Evolutionary conservation across 2,797 vertebrate genomes (phyloP).

Genomic region (Diplodus puntazzo): DNA sequence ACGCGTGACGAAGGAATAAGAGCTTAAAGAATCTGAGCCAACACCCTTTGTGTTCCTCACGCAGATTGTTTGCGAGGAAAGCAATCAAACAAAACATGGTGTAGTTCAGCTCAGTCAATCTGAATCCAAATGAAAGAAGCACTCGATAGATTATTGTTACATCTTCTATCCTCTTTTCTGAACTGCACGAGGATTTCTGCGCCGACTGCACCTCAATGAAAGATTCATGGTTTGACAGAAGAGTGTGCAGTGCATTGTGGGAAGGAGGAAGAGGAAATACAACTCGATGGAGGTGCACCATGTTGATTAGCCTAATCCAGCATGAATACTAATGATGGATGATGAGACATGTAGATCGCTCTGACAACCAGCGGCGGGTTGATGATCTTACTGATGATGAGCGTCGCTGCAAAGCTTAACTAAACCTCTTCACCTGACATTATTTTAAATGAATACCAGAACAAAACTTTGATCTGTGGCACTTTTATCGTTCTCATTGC

Average conservation of each 20-base stretch:
- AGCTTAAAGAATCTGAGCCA: too few relatives aligned
- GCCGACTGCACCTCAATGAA: constrained; percentile 7
- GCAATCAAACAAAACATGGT: too few relatives aligned
- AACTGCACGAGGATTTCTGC: constrained; percentile 10
- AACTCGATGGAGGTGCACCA: constrained; percentile 8
- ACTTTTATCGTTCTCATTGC: background rate
- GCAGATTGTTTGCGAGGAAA: too few relatives aligned
- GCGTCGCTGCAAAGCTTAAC: too few relatives aligned
- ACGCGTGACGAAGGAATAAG: too few relatives aligned
- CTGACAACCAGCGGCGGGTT: too few relatives aligned
- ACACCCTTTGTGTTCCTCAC: too few relatives aligned
- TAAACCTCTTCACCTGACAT: too few relatives aligned
- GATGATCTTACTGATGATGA: too few relatives aligned
- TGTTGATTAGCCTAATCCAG: constrained; percentile 44
- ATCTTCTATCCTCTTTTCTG: background rate
- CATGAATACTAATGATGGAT: constrained; percentile 33
- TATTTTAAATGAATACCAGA: background rate
- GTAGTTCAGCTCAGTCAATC: too few relatives aligned
- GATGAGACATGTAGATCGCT: too few relatives aligned
- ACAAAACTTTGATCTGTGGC: background rate
- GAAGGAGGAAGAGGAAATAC: constrained; percentile 2
- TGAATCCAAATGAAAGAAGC: constrained; percentile 1
- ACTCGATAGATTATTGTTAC: too few relatives aligned
- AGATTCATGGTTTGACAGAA: background rate
- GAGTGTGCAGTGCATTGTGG: constrained; percentile 1